Evolutionary conservation across 2,797 vertebrate species (phyloP).

Genomic region (Amblyraja radiata): DNA sequence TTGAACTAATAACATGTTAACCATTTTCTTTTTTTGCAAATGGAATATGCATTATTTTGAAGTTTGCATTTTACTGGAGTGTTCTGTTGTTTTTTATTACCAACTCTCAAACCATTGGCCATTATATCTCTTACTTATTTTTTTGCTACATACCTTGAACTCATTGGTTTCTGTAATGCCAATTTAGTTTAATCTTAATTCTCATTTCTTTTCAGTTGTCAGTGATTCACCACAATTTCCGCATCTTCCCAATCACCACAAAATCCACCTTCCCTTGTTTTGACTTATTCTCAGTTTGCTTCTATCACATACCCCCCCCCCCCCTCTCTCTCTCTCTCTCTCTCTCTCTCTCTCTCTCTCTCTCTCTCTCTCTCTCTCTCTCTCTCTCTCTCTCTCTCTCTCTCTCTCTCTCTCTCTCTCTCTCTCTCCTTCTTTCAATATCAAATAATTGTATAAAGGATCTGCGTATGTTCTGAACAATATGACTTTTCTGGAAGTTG

Average conservation of each 20-base stretch:
- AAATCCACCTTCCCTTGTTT: not conserved
- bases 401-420: not conserved
- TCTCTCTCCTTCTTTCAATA: not conserved
- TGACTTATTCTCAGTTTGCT: not conserved
- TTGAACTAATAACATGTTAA: not conserved
- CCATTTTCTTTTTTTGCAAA: not conserved
- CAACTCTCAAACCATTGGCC: not conserved
- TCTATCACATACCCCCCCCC: not conserved
- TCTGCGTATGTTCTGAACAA: not conserved
- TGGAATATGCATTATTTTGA: not conserved
- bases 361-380: not conserved
- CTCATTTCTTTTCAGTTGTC: not conserved
- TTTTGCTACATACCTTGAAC: not conserved
- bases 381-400: not conserved
- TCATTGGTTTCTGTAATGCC: not conserved
- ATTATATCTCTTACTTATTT: not conserved
- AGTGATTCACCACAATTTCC: not conserved
- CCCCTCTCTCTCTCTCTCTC: not conserved
- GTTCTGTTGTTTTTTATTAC: not conserved
- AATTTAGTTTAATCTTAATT: not conserved
- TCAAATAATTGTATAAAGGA: not conserved
- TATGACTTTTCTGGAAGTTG: not conserved
- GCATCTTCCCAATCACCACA: not conserved
- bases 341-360: not conserved
- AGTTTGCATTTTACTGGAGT: not conserved